Conservation (phyloP, 2,797 vertebrate genomes). For the Pangasius krempfi region DNA sequence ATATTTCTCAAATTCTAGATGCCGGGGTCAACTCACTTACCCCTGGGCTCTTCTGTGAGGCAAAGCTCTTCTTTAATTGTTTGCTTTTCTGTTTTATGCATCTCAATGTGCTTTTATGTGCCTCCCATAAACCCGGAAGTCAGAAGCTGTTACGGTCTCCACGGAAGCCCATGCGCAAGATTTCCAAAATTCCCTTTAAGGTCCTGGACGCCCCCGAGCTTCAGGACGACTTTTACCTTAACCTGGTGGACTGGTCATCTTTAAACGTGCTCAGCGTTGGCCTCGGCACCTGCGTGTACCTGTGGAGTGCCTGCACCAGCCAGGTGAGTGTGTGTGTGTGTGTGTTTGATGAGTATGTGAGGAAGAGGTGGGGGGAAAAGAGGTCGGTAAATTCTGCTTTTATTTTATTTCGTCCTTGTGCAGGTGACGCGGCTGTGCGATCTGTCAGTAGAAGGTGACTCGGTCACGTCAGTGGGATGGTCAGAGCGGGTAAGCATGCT, state of each 20-base stretch:
- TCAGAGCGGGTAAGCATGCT: constrained; percentile 88
- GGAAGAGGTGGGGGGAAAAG: background rate
- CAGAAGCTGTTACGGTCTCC: constrained; percentile 95
- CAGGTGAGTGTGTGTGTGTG: constrained; percentile 72
- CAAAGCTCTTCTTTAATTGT: background rate
- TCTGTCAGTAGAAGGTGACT: constrained; percentile 96
- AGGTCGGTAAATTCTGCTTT: background rate
- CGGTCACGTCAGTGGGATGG: constrained; percentile 97
- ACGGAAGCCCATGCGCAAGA: constrained; percentile 95
- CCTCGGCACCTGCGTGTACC: constrained; percentile 95
- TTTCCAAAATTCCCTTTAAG: constrained; percentile 99
- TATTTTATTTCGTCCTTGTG: constrained; percentile 18
- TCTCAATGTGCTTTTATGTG: background rate
- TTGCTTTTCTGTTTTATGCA: background rate
- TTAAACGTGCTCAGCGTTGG: constrained; percentile 97
- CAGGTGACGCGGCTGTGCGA: constrained; percentile 96
- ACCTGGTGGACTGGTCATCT: constrained; percentile 98
- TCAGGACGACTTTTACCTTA: constrained; percentile 98
- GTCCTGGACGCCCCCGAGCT: constrained; percentile 96
- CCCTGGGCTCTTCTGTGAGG: background rate
- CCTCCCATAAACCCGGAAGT: constrained; percentile 66
- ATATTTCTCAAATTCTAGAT: background rate
- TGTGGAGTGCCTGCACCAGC: constrained; percentile 99
- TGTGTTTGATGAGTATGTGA: background rate
- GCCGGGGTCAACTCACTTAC: no score